Evolutionary conservation across 2,888 invertebrate genomes (phyloP).

Genomic region (Melinaea menophilus): DNA sequence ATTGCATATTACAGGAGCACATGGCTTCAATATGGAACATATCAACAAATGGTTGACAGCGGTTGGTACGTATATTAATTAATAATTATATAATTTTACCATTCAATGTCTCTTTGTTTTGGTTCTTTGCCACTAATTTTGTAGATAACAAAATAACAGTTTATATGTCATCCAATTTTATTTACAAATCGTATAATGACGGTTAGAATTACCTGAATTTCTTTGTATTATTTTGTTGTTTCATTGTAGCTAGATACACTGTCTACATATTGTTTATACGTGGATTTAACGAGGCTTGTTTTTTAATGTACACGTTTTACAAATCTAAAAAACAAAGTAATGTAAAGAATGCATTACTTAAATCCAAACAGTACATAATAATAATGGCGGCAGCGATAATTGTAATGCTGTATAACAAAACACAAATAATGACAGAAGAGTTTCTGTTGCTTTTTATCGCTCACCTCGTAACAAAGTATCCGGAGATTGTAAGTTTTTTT

Average conservation of each 20-base stretch:
- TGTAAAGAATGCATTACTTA: slow-evolving; percentile 22
- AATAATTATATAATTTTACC: too few species aligned
- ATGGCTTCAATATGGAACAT: slow-evolving; percentile 35
- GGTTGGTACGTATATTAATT: slow-evolving; percentile 39
- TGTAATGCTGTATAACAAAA: slow-evolving; percentile 35
- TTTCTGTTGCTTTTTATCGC: slow-evolving; percentile 46
- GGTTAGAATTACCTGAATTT: not conserved
- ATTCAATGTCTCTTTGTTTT: too few species aligned
- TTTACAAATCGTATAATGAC: too few species aligned
- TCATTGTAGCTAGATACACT: slow-evolving; percentile 49
- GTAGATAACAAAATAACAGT: too few species aligned
- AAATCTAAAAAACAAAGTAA: slow-evolving; percentile 23
- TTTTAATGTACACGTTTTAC: slow-evolving; percentile 28
- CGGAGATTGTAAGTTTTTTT: slow-evolving; percentile 46
- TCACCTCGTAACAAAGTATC: slow-evolving; percentile 43
- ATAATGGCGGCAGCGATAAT: slow-evolving; percentile 30
- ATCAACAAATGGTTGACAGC: slow-evolving; percentile 37
- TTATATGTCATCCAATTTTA: too few species aligned
- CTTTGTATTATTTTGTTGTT: slow-evolving; percentile 14
- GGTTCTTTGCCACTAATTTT: too few species aligned
- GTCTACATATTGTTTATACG: slow-evolving; percentile 46
- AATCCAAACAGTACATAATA: slow-evolving; percentile 34
- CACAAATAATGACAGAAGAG: slow-evolving; percentile 40
- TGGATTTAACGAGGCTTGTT: slow-evolving; percentile 34
- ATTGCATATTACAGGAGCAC: slow-evolving; percentile 39